These are phyloP conservation scores for Gryllus longicercus DNA, from an alignment of 2,888 invertebrate genomes.

Conservation along the genomic window DNA sequence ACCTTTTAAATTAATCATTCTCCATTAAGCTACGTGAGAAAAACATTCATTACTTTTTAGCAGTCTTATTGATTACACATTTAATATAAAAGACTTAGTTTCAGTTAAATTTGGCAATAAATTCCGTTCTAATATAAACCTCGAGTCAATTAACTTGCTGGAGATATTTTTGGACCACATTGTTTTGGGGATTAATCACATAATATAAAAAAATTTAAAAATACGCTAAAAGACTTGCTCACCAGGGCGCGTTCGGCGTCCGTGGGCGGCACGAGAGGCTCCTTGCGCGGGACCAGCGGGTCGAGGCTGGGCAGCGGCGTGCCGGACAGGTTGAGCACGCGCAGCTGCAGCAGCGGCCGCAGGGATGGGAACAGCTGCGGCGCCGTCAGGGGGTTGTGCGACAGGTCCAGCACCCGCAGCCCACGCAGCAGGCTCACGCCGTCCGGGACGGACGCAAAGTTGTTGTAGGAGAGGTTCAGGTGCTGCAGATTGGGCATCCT, in stretches of 20 bases:
- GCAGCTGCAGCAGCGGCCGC: background rate
- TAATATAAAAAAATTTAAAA: too few relatives aligned
- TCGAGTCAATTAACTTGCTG: too few relatives aligned
- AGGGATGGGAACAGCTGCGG: background rate
- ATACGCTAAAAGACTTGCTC: background rate
- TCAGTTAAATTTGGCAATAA: too few relatives aligned
- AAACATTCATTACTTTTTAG: too few relatives aligned
- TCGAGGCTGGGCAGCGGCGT: background rate
- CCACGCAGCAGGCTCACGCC: background rate
- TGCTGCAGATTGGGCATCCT: background rate
- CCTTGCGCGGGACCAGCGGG: background rate
- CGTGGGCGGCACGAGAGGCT: background rate
- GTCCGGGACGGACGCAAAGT: background rate
- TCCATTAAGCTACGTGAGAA: too few relatives aligned
- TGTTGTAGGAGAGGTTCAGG: background rate
- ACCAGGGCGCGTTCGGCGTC: background rate
- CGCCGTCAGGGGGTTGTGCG: background rate
- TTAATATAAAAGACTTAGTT: too few relatives aligned
- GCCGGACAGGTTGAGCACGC: background rate
- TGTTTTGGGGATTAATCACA: too few relatives aligned
- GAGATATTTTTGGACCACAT: too few relatives aligned
- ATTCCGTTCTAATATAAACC: too few relatives aligned
- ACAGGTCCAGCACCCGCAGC: background rate
- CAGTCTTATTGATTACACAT: too few relatives aligned
- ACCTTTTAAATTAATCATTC: too few relatives aligned